Evolutionary conservation across 2,113 vertebrate genomes (phyloP), one percentile per base, ranked within the genome.

Genomic region (Sterrhoptilus dennistouni): DNA sequence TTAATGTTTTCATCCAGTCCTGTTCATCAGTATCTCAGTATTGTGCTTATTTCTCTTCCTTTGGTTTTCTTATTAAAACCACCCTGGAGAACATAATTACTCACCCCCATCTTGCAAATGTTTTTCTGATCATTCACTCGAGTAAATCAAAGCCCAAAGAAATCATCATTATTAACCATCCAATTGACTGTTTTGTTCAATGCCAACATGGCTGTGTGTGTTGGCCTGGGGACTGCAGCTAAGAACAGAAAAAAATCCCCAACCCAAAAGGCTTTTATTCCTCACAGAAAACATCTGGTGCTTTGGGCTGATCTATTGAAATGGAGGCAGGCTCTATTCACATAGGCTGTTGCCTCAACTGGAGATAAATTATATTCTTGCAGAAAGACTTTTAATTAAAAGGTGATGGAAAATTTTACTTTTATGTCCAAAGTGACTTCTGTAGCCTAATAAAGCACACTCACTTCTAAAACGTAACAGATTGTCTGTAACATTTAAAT

Each of bases 381-480:
- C 50, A 83, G 54, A 87, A 85, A 76, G 70, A 40, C 50, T 72
- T 70, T 89, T 92, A 90, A 90, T 88, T 88, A 92, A 94, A 93
- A 92, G 71, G 75, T 87, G 85, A 82, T 2, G 9, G 80, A 87
- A 90, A 85, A 91, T 87, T 94, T 92, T 61, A 70, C 71, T 89
- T 89, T 23, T 36, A 68, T 90, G 49, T 64, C 61, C 45, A 49
- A 76, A 91, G 54, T 36, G 57, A 90, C 61, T 92, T 65, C 72
- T 69, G 4, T 40, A 72, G 64, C 57, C n/a, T 61, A 60, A 77
- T 54, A 94, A 91, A 91, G 16, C 53, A 72, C 14, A 29, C 12
- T 89, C 14, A 6, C 45, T 75, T 27, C 71, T 78, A 64, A 79
- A 92, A 89, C 10, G 6, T 66, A 85, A 40, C 80, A 82, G 82